Evolutionary conservation across 2,113 vertebrate species (phyloP), one percentile per base, ranked within the genome.

Genomic region (Lophura nycthemera): DNA sequence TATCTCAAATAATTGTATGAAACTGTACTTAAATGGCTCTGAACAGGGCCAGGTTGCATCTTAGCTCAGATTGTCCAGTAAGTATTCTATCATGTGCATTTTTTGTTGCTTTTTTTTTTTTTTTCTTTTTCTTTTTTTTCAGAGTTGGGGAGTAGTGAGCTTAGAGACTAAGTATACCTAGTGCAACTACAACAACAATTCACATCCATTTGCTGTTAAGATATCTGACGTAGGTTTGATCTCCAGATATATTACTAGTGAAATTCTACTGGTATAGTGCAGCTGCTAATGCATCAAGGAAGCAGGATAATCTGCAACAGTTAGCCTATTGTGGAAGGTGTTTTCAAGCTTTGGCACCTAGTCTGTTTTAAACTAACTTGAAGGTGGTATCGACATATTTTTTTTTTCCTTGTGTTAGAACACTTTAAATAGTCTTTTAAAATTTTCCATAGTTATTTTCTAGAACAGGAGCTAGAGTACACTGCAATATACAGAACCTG

Each of bases 231-330:
- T 61, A 43, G 5, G 7, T 64, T 64, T 88, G 36, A 83, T 76
- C 1, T 76, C 36, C 48, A 48, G 25, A 30, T 86, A 1, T 2
- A 16, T 40, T 60, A 11, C 42, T 65, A 65, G 15, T 0, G 1
- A 73, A 57, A 69, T 48, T 8, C 8, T 76, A 36, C 40, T 54
- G 20, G 3, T 76, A 71, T 29, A 0, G 0, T n/a, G 10, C 70
- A 43, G 18, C 34, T 8, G 54, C 25, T 71, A 42, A 63, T 13
- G 32, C 19, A n/a, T n/a, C n/a, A n/a, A 71, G 27, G 38, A 70
- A 66, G 10, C 22, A 56, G 16, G 22, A 57, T 25, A 57, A 27
- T 66, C 40, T 57, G 50, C 40, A 56, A 61, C 12, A 30, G 12
- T 34, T 73, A 56, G 14, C 14, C 8, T 72, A 10, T 60, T 50